phyloP scores from a whole-genome alignment of 2,888 invertebrate genomes.

The Syritta pipiens region DNA sequence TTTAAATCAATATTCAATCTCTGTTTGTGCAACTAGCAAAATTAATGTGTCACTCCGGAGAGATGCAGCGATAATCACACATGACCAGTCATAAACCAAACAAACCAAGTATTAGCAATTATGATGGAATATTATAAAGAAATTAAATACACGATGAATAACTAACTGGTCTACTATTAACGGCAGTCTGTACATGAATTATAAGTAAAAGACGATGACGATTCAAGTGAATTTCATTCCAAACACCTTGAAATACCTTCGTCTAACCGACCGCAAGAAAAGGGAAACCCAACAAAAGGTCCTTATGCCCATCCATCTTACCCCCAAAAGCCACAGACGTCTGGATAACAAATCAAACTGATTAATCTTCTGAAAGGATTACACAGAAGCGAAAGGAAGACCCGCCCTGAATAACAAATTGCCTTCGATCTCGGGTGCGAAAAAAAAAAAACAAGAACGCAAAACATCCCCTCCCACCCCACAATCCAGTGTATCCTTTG shows the following conservation, averaged over 20 bases:
- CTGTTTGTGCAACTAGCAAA: slow-evolving; percentile 27
- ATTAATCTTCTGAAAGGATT: slow-evolving; percentile 59
- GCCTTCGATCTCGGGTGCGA: background rate
- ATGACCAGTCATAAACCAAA: background rate
- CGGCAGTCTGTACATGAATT: too few relatives aligned
- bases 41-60: slow-evolving; percentile 37
- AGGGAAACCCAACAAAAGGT: too few relatives aligned
- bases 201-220: too few relatives aligned
- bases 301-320: slow-evolving; percentile 50
- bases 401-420: slow-evolving; percentile 52
- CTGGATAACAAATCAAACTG: slow-evolving; percentile 52
- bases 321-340: slow-evolving; percentile 38
- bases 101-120: background rate
- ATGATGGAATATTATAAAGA: background rate
- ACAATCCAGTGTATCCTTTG: background rate
- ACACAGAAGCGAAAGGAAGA: slow-evolving; percentile 26
- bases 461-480: background rate
- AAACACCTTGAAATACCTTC: too few relatives aligned
- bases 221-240: too few relatives aligned
- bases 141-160: too few relatives aligned
- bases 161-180: too few relatives aligned
- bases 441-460: background rate
- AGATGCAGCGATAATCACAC: slow-evolving; percentile 10
- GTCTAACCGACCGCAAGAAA: too few relatives aligned
- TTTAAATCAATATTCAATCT: slow-evolving; percentile 35